These are phyloP conservation scores for Chionoecetes opilio DNA, from an alignment of 1,140 invertebrate genomes.

Conservation along the genomic window DNA sequence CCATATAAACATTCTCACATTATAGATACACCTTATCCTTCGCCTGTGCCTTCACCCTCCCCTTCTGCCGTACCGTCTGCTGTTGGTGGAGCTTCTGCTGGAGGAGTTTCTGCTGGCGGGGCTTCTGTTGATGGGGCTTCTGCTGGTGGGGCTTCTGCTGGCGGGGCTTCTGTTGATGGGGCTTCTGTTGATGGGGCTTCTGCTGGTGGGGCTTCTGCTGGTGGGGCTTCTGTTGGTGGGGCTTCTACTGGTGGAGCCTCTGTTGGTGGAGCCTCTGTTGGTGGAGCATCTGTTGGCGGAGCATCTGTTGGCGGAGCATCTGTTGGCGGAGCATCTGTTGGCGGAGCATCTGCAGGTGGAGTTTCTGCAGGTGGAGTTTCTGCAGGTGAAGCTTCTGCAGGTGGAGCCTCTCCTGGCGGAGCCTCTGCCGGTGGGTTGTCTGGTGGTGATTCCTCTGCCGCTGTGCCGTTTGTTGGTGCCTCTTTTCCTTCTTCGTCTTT, in stretches of 20 bases:
- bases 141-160: constrained; percentile 35
- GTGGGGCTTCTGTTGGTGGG: not conserved
- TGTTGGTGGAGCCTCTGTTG: constrained; percentile 25
- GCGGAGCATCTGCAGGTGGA: not conserved
- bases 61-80: not conserved
- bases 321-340: not conserved
- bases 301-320: constrained; percentile 47
- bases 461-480: not conserved
- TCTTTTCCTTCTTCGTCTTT: not conserved
- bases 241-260: constrained; percentile 4
- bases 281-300: not conserved
- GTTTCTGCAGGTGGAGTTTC: constrained; percentile 3
- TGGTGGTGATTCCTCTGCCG: not conserved
- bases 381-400: not conserved
- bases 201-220: not conserved
- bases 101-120: not conserved
- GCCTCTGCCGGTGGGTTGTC: not conserved
- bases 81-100: not conserved
- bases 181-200: constrained; percentile 23
- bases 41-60: not conserved
- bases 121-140: not conserved
- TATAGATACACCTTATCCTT: not conserved
- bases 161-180: not conserved
- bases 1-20: no score
- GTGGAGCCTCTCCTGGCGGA: not conserved